Percentiles rank a stretch among this genome's conserved stretches.
Conservation (phyloP, 2,113 vertebrate species). For the Herpetotheres cachinnans region DNA sequence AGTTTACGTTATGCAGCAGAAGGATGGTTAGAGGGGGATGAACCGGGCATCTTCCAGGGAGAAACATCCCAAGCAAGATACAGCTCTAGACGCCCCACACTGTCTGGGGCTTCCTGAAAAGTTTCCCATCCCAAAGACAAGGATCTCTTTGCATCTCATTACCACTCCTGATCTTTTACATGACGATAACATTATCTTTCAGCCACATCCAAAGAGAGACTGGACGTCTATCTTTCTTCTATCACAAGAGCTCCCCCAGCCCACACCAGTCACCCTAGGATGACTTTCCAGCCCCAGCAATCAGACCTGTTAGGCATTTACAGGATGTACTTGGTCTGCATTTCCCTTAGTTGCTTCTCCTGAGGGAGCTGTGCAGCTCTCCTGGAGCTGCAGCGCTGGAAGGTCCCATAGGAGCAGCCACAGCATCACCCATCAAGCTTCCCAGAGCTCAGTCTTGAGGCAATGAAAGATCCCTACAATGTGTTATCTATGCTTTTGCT, state of each 20-base stretch:
- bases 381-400: neutral
- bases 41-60: neutral
- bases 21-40: neutral
- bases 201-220: neutral
- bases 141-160: neutral
- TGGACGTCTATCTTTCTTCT: neutral
- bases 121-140: neutral
- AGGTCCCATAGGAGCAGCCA: neutral
- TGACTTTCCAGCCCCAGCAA: neutral
- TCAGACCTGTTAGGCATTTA: neutral
- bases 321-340: neutral
- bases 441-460: neutral
- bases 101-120: neutral
- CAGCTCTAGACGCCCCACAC: neutral
- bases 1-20: accelerated
- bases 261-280: neutral
- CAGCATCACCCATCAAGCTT: neutral
- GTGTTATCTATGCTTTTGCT: neutral
- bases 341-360: neutral
- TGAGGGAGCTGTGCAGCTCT: neutral
- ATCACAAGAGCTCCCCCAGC: neutral
- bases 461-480: neutral
- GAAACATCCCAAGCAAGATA: neutral
- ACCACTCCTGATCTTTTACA: neutral
- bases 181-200: neutral